Base-by-base conservation (phyloP, 2,797 vertebrate species). In the Aldrovandia affinis region DNA sequence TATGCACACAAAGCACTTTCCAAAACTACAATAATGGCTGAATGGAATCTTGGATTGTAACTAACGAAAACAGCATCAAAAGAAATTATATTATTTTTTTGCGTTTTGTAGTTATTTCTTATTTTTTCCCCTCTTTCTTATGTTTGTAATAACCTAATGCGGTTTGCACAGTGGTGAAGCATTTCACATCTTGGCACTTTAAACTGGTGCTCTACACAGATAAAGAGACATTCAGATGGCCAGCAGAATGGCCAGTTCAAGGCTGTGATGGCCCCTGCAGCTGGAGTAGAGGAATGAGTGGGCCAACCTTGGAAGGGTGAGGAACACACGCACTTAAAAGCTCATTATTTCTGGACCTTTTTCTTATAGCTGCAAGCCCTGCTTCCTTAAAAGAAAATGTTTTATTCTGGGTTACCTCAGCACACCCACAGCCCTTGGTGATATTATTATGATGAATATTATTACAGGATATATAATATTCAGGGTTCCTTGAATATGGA, bases 91-190 rank as follows among this genome's bases (percentile, higher is more conserved):
- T 87, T 89, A 87, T 88, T 91, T 75, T 81, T 86, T 79, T 90
- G 93, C 91, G 91, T 91, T 86, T 90, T 91, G 8, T 75, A 59
- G 89, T 87, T 92, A 88, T n/a, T n/a, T n/a, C 86, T 89, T 91
- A 90, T 86, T 90, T 91, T 80, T n/a, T n/a, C n/a, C n/a, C n/a
- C n/a, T n/a, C n/a, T n/a, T 80, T 82, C 83, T 89, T 86, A 89
- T 90, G 94, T 97, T 96, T 93, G 93, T 95, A 94, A 96, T 97
- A 97, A 98, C 96, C 95, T 97, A 96, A 98, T 97, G 97, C 97
- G 91, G 96, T 98, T 98, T 99, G 97, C 98, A 99, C 97, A 97
- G 94, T 93, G 94, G 95, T 94, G 95, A 96, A 96, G 96, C 96
- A 96, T 96, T 95, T 94, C 95, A 96, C 94, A 92, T 96, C 94